Evolutionary conservation across 2,888 invertebrate species (phyloP).

Genomic region (Cheilosia scutellata): DNA sequence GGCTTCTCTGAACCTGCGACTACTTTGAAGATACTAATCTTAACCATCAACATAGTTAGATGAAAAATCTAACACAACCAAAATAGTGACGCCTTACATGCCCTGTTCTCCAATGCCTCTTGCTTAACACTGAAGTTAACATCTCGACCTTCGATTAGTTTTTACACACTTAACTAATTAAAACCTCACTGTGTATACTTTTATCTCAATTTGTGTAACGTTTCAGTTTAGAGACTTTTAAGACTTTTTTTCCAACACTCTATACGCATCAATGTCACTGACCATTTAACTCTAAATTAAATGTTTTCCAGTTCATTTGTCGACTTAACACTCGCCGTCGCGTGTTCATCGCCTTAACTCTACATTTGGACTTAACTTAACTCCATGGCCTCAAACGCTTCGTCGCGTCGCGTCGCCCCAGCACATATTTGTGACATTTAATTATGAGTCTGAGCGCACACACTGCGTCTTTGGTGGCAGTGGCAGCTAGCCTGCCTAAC

Average conservation of each 20-base stretch:
- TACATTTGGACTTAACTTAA: slow-evolving; percentile 47
- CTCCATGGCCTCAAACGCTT: slow-evolving; percentile 16
- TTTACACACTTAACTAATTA: slow-evolving; percentile 2
- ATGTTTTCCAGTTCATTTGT: slow-evolving; percentile 37
- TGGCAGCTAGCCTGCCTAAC: slow-evolving; percentile 28
- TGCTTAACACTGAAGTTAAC: not conserved
- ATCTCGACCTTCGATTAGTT: slow-evolving; percentile 25
- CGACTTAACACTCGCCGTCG: slow-evolving; percentile 29
- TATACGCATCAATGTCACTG: slow-evolving; percentile 59
- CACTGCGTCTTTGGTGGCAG: slow-evolving; percentile 40
- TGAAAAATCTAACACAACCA: too few relatives aligned
- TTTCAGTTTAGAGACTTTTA: slow-evolving; percentile 36
- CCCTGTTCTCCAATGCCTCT: too few relatives aligned
- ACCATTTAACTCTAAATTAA: slow-evolving; percentile 60
- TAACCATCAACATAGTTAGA: too few relatives aligned
- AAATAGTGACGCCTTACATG: too few relatives aligned
- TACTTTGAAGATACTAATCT: too few relatives aligned
- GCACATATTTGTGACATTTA: slow-evolving; percentile 46
- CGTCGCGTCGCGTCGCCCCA: not conserved
- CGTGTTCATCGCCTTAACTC: slow-evolving; percentile 5
- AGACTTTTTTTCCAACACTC: not conserved
- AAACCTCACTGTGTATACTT: not conserved
- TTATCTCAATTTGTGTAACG: slow-evolving; percentile 29
- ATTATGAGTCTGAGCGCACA: slow-evolving; percentile 23
- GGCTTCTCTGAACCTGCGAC: too few relatives aligned